A percentile compares a stretch with the other conserved stretches of the same genome.
Evolutionary conservation across 2,113 vertebrate genomes (phyloP).

Genomic region (Canis aureus): DNA sequence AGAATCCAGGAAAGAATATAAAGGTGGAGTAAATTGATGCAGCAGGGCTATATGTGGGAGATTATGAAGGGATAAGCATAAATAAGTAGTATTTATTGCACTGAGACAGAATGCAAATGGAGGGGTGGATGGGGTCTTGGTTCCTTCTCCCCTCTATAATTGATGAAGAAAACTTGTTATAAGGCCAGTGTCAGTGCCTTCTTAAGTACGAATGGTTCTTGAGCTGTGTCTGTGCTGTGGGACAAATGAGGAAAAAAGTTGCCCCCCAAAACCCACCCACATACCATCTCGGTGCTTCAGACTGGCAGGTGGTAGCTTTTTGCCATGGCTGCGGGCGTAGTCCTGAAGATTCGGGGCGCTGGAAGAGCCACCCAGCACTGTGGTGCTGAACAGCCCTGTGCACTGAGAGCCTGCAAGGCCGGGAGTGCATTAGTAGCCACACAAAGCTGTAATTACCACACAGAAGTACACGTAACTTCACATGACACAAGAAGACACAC

Average conservation of each 20-base stretch:
- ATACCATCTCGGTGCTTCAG: conserved; percentile 99
- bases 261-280: conserved; percentile 86
- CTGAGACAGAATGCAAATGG: conserved; percentile 75
- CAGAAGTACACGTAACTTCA: conserved; percentile 88
- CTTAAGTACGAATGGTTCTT: conserved; percentile 65
- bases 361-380: conserved; percentile 99
- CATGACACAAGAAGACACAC: conserved; percentile 78
- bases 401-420: conserved; percentile 98
- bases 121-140: conserved; percentile 51
- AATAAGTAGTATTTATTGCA: conserved; percentile 69
- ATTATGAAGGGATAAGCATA: conserved; percentile 80
- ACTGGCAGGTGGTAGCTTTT: conserved; percentile 97
- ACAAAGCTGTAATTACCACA: conserved; percentile 72
- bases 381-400: conserved; percentile 99
- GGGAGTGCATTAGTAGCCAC: conserved; percentile 91
- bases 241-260: conserved; percentile 52
- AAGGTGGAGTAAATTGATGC: conserved; percentile 61
- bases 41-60: conserved; percentile 76
- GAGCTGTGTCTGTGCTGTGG: conserved; percentile 45
- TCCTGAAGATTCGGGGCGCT: conserved; percentile 99
- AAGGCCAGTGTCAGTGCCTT: conserved; percentile 19
- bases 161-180: conserved; percentile 64
- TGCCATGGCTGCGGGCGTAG: conserved; percentile 99
- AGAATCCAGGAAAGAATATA: conserved; percentile 81
- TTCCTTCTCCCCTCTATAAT: conserved; percentile 48